A percentile compares a stretch with the other conserved stretches of the same genome.
Evolutionary conservation across 2,888 invertebrate genomes (phyloP).

Genomic region (Thera britannica): DNA sequence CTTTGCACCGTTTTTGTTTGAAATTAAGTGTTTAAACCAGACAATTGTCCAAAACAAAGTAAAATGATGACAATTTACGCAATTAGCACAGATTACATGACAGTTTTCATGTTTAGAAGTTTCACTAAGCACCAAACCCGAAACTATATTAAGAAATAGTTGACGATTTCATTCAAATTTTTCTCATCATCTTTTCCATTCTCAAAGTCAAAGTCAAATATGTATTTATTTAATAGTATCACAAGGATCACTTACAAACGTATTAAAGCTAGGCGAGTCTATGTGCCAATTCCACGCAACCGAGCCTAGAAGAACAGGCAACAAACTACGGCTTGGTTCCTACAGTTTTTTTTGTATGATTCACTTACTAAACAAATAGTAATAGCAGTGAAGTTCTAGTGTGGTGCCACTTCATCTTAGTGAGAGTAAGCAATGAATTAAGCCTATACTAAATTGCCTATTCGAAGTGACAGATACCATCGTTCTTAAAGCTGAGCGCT

Average conservation of each 20-base stretch:
- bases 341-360: too few relatives aligned
- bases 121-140: not conserved
- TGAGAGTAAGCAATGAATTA: not conserved
- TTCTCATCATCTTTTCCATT: not conserved
- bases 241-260: too few relatives aligned
- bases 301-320: too few relatives aligned
- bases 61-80: slow-evolving; percentile 15
- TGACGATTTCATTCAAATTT: not conserved
- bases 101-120: slow-evolving; percentile 2
- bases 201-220: too few relatives aligned
- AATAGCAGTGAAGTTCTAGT: too few relatives aligned
- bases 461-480: slow-evolving; percentile 7
- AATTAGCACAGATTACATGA: slow-evolving; percentile 9
- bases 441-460: not conserved
- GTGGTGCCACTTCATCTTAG: too few relatives aligned
- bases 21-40: slow-evolving; percentile 10
- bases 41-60: slow-evolving; percentile 15
- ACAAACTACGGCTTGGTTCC: too few relatives aligned
- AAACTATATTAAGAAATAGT: not conserved
- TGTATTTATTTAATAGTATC: too few relatives aligned
- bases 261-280: too few relatives aligned
- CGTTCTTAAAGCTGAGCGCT: slow-evolving; percentile 19
- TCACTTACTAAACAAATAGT: too few relatives aligned
- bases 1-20: slow-evolving; percentile 6
- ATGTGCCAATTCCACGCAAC: too few relatives aligned